phyloP scores from a whole-genome alignment of 2,797 vertebrate species.

The Loriculus beryllinus region DNA sequence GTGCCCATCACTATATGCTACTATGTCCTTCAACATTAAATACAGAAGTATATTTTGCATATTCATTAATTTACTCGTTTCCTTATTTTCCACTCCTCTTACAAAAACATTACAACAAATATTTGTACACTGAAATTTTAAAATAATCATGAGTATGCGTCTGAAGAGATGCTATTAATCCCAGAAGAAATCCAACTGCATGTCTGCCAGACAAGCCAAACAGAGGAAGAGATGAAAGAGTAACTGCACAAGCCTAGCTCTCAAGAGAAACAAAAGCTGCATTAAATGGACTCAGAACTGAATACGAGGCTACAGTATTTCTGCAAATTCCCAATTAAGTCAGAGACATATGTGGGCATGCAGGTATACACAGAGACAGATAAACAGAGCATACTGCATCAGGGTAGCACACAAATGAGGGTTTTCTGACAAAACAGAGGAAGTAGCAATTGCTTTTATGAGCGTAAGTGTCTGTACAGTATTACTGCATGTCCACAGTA shows the following conservation, averaged over 20 bases:
- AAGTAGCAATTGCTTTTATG: neutral
- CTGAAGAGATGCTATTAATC: neutral
- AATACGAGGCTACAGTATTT: neutral
- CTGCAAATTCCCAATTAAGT: neutral
- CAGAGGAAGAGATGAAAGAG: neutral
- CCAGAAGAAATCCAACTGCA: neutral
- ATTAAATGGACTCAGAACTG: neutral
- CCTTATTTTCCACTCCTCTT: neutral
- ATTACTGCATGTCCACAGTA: neutral
- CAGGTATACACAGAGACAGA: neutral
- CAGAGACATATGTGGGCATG: neutral
- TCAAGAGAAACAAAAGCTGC: constrained; percentile 7
- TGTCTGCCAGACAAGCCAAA: neutral
- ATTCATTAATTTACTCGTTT: neutral
- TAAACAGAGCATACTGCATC: neutral
- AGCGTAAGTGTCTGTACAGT: neutral
- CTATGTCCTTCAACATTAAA: neutral
- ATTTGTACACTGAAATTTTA: neutral
- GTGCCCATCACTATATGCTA: neutral
- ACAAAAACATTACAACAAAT: neutral
- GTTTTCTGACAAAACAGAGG: neutral
- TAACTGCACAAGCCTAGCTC: neutral
- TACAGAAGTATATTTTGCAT: neutral
- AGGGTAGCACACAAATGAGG: neutral
- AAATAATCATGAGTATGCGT: neutral